These are phyloP conservation scores for Trypoxylon attenuatum DNA, from an alignment of 2,888 invertebrate genomes.

Conservation along the genomic window DNA sequence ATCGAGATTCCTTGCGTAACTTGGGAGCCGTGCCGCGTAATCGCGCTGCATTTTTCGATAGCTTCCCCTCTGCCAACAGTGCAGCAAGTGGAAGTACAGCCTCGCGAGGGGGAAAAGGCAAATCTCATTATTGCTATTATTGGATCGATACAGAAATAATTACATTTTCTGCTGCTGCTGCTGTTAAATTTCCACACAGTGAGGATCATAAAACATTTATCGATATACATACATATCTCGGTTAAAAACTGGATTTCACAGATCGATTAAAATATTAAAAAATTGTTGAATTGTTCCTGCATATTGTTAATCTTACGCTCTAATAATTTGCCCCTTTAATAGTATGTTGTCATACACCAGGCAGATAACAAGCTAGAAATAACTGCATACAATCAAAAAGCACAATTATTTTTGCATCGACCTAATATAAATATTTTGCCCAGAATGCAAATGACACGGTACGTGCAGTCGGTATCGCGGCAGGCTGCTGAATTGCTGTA, in stretches of 20 bases:
- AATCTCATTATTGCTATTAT: no score
- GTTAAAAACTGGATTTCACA: no score
- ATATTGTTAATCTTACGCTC: no score
- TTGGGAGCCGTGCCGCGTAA: constrained; percentile 15
- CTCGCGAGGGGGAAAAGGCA: no score
- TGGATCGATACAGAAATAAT: no score
- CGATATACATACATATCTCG: no score
- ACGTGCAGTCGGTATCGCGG: constrained; percentile 10
- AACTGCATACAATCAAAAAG: no score
- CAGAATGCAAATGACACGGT: constrained; percentile 22
- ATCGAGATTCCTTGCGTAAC: constrained; percentile 28
- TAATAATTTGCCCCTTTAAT: no score
- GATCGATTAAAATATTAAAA: constrained; percentile 1
- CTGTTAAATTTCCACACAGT: neutral
- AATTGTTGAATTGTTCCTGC: neutral
- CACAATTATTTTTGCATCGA: no score
- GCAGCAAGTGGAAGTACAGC: neutral
- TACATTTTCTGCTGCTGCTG: neutral
- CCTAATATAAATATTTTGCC: constrained; percentile 38
- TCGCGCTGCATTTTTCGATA: constrained; percentile 1
- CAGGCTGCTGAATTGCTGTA: constrained; percentile 54
- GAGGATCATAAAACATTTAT: neutral
- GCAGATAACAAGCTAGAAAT: no score
- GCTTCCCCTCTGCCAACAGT: neutral
- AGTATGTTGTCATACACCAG: no score